Evolutionary conservation across 2,113 vertebrate species (phyloP), one percentile per base, ranked within the genome.

Genomic region (Manacus vitellinus): DNA sequence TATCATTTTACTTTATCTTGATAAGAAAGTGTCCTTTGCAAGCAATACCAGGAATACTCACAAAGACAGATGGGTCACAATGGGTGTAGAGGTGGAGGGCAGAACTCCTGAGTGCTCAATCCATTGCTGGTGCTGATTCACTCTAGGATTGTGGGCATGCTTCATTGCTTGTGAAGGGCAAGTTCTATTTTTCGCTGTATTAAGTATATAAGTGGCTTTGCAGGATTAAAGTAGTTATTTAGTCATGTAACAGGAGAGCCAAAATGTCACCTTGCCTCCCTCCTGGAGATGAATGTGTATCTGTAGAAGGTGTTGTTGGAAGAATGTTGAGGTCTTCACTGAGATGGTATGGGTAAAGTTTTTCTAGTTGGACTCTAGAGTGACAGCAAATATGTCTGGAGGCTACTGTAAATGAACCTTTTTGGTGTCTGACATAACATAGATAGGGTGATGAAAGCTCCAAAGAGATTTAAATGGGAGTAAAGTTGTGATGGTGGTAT

Each of bases 1-100:
- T 35, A 58, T 74, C 46, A 46, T 95, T 95, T 96, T 85, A 39
- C 51, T 95, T 95, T 71, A 84, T 89, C 83, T 74, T 51, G 65
- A 43, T 86, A 75, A 62, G 52, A 67, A 80, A 83, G 15, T 35
- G 39, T 54, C 65, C 75, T 81, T 76, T 74, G 47, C 39, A 74
- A 77, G 63, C 55, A 55, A 14, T 47, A 74, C 15, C 0, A 0
- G 72, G 20, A 35, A 31, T 9, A 28, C 17, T 94, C 59, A 43
- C 5, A 4, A 39, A 55, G 84, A 80, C 23, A 20, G 68, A 84
- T 77, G 44, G n/a, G 55, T 31, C 0, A 2, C 13, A 30, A 16
- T 17, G n/a, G 14, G 35, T 77, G 39, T 46, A 77, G 65, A 74
- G 83, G 72, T 86, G 56, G 61, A 92, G 47, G 51, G 61, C 56